phyloP scores from a whole-genome alignment of 2,113 vertebrate genomes.

The Sinocyclocheilus grahami region DNA sequence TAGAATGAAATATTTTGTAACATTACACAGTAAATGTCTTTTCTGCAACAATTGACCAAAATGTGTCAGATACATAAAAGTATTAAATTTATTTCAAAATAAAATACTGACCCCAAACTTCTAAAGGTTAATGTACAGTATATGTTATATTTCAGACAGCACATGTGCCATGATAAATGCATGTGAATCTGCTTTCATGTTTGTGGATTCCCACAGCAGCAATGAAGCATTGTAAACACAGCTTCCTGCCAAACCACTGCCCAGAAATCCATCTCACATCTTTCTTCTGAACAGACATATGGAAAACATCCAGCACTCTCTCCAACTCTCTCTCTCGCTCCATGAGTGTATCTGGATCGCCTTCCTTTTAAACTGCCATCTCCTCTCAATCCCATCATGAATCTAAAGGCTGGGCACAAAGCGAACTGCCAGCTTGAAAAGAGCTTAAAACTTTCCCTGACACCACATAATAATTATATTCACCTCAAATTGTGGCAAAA shows the following conservation, averaged over 20 bases:
- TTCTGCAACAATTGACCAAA: neutral
- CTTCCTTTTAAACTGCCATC: constrained; percentile 18
- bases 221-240: neutral
- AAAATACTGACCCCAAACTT: neutral
- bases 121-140: neutral
- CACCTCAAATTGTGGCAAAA: constrained; percentile 5
- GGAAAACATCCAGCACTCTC: constrained; percentile 33
- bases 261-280: constrained; percentile 31
- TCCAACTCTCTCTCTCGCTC: neutral
- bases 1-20: neutral
- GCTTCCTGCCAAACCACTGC: neutral
- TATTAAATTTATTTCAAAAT: neutral
- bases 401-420: constrained; percentile 30
- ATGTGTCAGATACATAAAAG: neutral
- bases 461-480: constrained; percentile 36
- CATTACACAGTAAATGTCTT: neutral
- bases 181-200: neutral
- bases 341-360: constrained; percentile 1
- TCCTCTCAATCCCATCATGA: constrained; percentile 33
- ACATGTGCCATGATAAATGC: neutral
- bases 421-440: constrained; percentile 7
- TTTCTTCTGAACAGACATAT: constrained; percentile 1
- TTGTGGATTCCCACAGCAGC: neutral
- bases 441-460: constrained; percentile 31
- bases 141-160: neutral